Evolutionary conservation across 1,140 invertebrate genomes (phyloP).

Genomic region (Microplitis mediator): DNA sequence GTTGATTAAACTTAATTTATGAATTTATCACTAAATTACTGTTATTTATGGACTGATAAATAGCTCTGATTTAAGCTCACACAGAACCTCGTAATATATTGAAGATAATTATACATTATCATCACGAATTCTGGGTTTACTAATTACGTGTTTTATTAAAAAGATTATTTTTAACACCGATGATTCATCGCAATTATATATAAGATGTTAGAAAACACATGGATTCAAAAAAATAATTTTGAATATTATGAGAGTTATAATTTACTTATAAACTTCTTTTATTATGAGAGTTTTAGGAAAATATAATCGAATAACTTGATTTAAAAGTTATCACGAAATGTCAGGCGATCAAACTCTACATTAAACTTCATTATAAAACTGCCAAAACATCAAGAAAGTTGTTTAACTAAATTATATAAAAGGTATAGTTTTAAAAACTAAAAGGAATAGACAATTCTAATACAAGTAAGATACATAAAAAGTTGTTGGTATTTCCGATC

Average conservation of each 20-base stretch:
- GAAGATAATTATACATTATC: not conserved
- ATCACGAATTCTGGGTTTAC: too few species aligned
- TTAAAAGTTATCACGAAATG: not conserved
- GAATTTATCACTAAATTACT: not conserved
- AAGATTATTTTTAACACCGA: too few species aligned
- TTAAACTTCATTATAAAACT: slow-evolving; percentile 1
- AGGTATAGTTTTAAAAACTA: not conserved
- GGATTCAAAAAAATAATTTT: too few species aligned
- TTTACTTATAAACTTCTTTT: not conserved
- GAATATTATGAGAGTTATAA: not conserved
- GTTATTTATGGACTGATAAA: slow-evolving; percentile 10
- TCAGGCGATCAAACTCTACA: not conserved
- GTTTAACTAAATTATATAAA: not conserved
- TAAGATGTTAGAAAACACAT: too few species aligned
- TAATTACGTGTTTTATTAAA: not conserved
- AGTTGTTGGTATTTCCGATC: too few species aligned
- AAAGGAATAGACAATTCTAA: not conserved
- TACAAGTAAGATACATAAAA: not conserved
- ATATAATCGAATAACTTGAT: not conserved
- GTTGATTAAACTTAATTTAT: slow-evolving; percentile 6
- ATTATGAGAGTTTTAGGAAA: not conserved
- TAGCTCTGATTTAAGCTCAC: not conserved
- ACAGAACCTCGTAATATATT: not conserved
- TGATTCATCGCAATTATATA: too few species aligned
- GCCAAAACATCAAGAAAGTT: not conserved